Percentiles rank a stretch among this genome's conserved stretches.
Evolutionary conservation across 2,113 vertebrate genomes (phyloP).

Genomic region (Pongo pygmaeus): DNA sequence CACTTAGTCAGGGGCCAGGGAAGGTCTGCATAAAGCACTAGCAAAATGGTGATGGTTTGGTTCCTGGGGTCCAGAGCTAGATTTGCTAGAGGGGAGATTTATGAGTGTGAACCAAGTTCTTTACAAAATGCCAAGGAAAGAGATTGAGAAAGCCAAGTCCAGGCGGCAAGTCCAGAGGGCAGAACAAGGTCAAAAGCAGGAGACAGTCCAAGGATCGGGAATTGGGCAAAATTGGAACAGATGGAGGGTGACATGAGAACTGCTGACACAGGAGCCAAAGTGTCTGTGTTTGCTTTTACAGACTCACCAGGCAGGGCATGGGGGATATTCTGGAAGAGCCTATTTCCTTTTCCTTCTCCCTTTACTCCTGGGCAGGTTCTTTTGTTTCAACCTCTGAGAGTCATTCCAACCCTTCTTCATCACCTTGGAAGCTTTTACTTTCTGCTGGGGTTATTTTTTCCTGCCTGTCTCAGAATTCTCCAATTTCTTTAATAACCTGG

Average conservation of each 20-base stretch:
- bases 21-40: neutral
- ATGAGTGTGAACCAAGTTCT: neutral
- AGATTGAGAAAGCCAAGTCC: neutral
- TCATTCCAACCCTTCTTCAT: neutral
- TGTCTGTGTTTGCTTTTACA: neutral
- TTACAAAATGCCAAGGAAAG: neutral
- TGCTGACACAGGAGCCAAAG: accelerated
- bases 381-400: neutral
- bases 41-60: neutral
- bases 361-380: neutral
- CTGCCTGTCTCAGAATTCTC: neutral
- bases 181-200: neutral
- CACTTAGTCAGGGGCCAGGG: neutral
- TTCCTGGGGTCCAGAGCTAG: neutral
- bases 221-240: neutral
- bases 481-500: neutral
- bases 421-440: neutral
- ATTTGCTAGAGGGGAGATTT: neutral
- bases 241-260: neutral
- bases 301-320: accelerated
- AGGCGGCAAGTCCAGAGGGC: neutral
- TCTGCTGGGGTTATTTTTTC: neutral
- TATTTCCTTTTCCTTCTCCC: neutral
- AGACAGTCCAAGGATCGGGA: neutral
- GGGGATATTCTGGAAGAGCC: neutral